Base-by-base conservation (phyloP, 35 echinoderm and acorn worm genomes). In the Lytechinus pictus region DNA sequence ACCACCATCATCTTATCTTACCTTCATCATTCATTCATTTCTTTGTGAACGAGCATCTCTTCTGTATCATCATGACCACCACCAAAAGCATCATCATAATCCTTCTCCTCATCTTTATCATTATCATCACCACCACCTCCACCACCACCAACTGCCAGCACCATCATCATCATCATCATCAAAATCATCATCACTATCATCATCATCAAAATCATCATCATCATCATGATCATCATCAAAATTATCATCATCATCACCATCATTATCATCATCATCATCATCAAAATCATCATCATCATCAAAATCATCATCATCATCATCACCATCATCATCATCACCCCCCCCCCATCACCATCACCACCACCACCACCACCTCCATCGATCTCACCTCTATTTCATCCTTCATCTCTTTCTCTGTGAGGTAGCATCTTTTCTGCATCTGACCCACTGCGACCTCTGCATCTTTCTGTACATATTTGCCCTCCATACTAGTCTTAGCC, bases 401-500 rank as follows among this genome's bases (percentile, higher is more conserved):
- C 93, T 95, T 99, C 90, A 97, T 33, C 24, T 99, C 94, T 44
- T 98, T 99, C 95, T 99, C 98, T 21, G 92, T 89, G 90, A 99
- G 97, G 10, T 94, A 93, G 72, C 98, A 99, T 89, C 95, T 98
- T 93, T 99, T 99, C 96, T 99, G 98, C 28, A 94, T 97, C 95
- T 98, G 98, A 52, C 96, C 58, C 86, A 99, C 97, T 54, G 98
- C 96, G 10, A 99, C 98, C 96, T 99, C 98, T 0, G 98, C 98
- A 96, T 97, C 98, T 87, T 98, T 99, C 95, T 99, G 96, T 24
- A 99, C 96, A 86, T 99, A 99, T 61, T 98, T 98, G 19, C 98
- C 98, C 61, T 99, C 98, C 98, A 99, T 99, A 94, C 97, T 99
- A 9, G 98, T 99, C 95, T 99, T 99, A 87, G 98, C 98, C 92